These are phyloP conservation scores for Phoxinus phoxinus DNA, from an alignment of 2,113 vertebrate species.

Conservation along the genomic window DNA sequence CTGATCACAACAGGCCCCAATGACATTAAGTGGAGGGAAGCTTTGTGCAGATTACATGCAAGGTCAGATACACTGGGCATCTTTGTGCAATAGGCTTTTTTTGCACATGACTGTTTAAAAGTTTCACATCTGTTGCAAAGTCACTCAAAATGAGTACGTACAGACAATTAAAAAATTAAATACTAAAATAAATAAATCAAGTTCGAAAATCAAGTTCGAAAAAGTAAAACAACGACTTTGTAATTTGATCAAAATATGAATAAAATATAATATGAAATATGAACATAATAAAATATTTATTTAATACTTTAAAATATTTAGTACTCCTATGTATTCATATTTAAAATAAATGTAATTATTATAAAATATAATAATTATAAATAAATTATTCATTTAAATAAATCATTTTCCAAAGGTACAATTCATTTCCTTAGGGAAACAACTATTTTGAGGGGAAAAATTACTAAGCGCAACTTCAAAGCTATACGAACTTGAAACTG, in stretches of 20 bases:
- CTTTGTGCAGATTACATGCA: slow-evolving; percentile 59
- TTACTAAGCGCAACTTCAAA: background rate
- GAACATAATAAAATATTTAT: background rate
- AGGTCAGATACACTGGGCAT: slow-evolving; percentile 56
- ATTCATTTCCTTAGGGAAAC: background rate
- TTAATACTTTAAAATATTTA: no score
- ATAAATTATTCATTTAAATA: background rate
- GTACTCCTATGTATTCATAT: background rate
- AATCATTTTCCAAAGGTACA: background rate
- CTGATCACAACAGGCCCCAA: slow-evolving; percentile 51
- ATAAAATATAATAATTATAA: background rate
- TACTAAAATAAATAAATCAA: no score
- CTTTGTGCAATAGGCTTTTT: slow-evolving; percentile 58
- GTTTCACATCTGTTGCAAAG: background rate
- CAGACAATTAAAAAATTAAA: background rate
- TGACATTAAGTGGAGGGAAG: slow-evolving; percentile 25
- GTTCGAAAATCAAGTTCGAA: no score
- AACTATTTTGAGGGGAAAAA: background rate
- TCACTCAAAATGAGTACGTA: background rate
- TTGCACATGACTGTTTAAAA: slow-evolving; percentile 69
- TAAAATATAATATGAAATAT: no score
- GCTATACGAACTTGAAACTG: background rate
- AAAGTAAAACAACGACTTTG: no score
- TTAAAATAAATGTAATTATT: background rate
- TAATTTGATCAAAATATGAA: no score